Percentiles rank a stretch among this genome's conserved stretches.
Evolutionary conservation across 1,140 invertebrate species (phyloP).

Genomic region (Drosophila littoralis): DNA sequence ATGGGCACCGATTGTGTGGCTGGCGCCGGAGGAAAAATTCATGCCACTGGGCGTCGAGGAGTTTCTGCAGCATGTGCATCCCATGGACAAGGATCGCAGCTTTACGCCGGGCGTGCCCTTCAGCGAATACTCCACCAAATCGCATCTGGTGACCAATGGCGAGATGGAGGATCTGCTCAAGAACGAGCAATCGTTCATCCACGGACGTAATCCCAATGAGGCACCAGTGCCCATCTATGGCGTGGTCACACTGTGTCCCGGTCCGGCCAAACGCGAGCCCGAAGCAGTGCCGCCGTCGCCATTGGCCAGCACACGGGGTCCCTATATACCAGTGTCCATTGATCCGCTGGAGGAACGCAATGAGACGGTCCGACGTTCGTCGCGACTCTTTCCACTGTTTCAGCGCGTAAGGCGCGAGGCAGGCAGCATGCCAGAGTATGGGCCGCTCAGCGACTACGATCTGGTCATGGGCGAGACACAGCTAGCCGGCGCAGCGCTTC

Average conservation of each 20-base stretch:
- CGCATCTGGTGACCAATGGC: constrained; percentile 86
- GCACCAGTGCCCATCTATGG: constrained; percentile 87
- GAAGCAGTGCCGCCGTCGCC: background rate
- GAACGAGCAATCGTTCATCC: constrained; percentile 86
- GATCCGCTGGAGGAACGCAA: constrained; percentile 70
- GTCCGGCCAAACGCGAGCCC: constrained; percentile 14
- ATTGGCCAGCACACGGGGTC: constrained; percentile 59
- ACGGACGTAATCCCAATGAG: constrained; percentile 86
- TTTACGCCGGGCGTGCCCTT: constrained; percentile 66
- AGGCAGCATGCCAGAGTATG: constrained; percentile 9
- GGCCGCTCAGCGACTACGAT: constrained; percentile 38
- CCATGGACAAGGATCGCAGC: constrained; percentile 78
- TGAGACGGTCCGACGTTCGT: constrained; percentile 69
- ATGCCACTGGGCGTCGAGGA: constrained; percentile 87
- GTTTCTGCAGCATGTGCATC: constrained; percentile 86
- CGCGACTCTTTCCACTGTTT: constrained; percentile 70
- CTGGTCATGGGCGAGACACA: constrained; percentile 59
- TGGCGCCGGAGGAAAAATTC: constrained; percentile 87
- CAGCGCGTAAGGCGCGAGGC: constrained; percentile 60
- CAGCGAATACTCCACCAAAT: constrained; percentile 82
- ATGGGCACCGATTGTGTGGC: constrained; percentile 88
- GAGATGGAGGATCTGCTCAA: constrained; percentile 86
- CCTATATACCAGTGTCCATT: constrained; percentile 76
- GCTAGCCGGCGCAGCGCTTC: background rate
- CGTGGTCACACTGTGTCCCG: constrained; percentile 84